Evolutionary conservation across 1,140 invertebrate genomes (phyloP), one percentile per base, ranked within the genome.

Genomic region (Luehdorfia chinensis): DNA sequence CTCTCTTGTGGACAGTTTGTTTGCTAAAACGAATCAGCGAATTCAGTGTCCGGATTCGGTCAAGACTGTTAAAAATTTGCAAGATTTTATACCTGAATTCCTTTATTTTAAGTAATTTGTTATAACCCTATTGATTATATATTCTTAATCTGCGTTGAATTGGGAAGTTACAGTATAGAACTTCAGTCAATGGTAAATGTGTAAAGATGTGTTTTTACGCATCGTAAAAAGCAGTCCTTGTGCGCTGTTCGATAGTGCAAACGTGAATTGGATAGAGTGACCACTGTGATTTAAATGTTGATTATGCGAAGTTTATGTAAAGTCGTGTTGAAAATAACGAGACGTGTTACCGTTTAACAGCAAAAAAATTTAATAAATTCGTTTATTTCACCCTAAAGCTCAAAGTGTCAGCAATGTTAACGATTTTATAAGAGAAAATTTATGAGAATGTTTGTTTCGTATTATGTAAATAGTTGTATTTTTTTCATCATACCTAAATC

Each of bases 381-480:
- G n/a, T 33, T 36, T 34, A 16, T n/a, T 33, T 36, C 19, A 9
- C 9, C 11, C 27, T 18, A 32, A 7, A 21, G 44, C 44, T 53
- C 44, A 52, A 47, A 7, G 12, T 43, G 19, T 47, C n/a, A n/a
- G n/a, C n/a, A n/a, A n/a, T 33, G 23, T 16, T 4, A 15, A 16
- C 28, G 9, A 11, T 16, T 16, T 15, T 21, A 43, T n/a, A n/a
- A n/a, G n/a, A n/a, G n/a, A n/a, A n/a, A n/a, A n/a, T n/a, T n/a
- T n/a, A n/a, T n/a, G n/a, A n/a, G n/a, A n/a, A n/a, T n/a, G n/a
- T n/a, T n/a, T n/a, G n/a, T 62, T 47, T 73, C 61, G 46, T 59
- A 50, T 61, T 66, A 39, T 76, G 70, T 78, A 75, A 73, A 81
- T 79, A 77, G 53, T 65, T 73, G 51, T 66, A n/a, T n/a, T 62